Conservation (phyloP, 1,140 invertebrate genomes). For the Heliconius himera region DNA sequence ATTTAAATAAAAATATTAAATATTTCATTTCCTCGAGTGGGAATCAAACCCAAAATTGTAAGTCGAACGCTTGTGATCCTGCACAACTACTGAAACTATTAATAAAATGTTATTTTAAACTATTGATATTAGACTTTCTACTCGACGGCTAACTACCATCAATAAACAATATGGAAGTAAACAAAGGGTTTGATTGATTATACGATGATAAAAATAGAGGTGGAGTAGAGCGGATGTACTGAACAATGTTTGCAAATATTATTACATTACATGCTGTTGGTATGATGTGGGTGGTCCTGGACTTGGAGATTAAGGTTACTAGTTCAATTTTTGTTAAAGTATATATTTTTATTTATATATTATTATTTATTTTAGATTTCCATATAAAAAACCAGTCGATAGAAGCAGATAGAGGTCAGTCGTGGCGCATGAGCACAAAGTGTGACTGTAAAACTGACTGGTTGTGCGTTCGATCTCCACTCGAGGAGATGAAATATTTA, state of each 20-base stretch:
- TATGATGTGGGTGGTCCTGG: neutral
- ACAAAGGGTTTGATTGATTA: constrained; percentile 45
- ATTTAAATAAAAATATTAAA: too few relatives aligned
- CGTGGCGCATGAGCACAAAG: too few relatives aligned
- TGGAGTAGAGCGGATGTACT: neutral
- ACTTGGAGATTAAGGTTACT: neutral
- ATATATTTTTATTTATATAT: neutral
- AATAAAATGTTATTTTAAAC: too few relatives aligned
- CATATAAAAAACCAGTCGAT: too few relatives aligned
- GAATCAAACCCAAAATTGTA: too few relatives aligned
- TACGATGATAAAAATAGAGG: constrained; percentile 15
- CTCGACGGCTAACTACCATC: constrained; percentile 12
- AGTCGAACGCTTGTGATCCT: too few relatives aligned
- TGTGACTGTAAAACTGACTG: too few relatives aligned
- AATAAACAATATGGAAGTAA: constrained; percentile 40
- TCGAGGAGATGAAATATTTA: too few relatives aligned
- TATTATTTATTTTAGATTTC: neutral
- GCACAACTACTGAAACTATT: too few relatives aligned
- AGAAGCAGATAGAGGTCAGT: too few relatives aligned
- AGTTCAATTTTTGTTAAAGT: neutral
- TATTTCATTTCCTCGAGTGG: too few relatives aligned
- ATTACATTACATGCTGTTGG: neutral
- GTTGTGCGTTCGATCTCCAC: too few relatives aligned
- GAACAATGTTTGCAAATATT: constrained; percentile 1
- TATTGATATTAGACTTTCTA: neutral